Percentiles rank a stretch among this genome's conserved stretches.
Evolutionary conservation across 37 sponge, comb jelly and placozoan species (phyloP).

Genomic region (Chondrosia reniformis): DNA sequence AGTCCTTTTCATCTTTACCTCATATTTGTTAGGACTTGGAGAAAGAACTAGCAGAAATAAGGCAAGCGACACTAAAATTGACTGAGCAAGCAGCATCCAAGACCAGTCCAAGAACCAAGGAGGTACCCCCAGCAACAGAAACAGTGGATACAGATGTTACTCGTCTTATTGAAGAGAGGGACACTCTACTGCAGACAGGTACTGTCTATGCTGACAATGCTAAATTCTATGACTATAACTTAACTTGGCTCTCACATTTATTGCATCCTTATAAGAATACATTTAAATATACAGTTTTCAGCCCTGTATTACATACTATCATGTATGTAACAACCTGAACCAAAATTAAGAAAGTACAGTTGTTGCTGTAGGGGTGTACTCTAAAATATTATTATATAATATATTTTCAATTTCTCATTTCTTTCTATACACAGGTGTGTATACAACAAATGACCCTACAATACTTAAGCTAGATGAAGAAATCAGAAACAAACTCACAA

Average conservation of each 20-base stretch:
- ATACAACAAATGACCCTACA: constrained; percentile 69
- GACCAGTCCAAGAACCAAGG: not conserved
- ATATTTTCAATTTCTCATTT: too few relatives aligned
- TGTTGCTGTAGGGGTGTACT: too few relatives aligned
- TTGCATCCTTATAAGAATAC: too few relatives aligned
- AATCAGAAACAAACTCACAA: too few relatives aligned
- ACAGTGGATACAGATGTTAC: constrained; percentile 54
- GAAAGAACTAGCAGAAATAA: constrained; percentile 7
- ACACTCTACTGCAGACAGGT: constrained; percentile 81
- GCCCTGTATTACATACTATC: too few relatives aligned
- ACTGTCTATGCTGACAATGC: not conserved
- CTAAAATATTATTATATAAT: too few relatives aligned
- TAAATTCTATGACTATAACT: not conserved
- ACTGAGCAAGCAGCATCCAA: constrained; percentile 1
- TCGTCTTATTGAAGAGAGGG: constrained; percentile 87
- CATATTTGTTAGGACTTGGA: not conserved
- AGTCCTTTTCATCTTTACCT: too few relatives aligned
- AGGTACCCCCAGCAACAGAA: not conserved
- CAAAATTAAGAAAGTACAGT: too few relatives aligned
- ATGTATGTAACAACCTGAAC: too few relatives aligned
- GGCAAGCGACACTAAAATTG: constrained; percentile 7
- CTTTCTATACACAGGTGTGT: constrained; percentile 64
- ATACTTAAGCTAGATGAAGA: constrained; percentile 75
- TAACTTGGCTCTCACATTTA: not conserved
- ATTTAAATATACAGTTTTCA: too few relatives aligned